phyloP scores from a whole-genome alignment of 2,113 vertebrate genomes.

The Dicerorhinus sumatrensis region DNA sequence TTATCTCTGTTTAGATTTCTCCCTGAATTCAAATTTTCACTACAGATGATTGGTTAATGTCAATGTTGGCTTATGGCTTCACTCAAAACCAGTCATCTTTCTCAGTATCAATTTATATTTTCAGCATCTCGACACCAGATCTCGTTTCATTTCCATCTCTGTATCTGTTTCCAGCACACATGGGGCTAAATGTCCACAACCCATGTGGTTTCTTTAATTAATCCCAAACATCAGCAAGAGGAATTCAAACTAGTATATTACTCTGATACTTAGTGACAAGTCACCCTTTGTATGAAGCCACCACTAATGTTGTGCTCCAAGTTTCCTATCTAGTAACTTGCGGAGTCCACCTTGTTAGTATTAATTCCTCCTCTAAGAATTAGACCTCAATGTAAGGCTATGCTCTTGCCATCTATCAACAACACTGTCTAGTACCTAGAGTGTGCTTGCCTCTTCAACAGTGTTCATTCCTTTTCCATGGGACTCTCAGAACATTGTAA shows the following conservation, averaged over 20 bases:
- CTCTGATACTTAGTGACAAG: not conserved
- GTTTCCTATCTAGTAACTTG: not conserved
- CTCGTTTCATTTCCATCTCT: not conserved
- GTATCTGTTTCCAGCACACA: not conserved
- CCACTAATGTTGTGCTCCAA: not conserved
- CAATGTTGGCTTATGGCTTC: not conserved
- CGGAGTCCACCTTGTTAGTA: not conserved
- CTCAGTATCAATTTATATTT: not conserved
- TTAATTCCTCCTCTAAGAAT: not conserved
- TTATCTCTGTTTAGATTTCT: not conserved
- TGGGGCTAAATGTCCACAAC: not conserved
- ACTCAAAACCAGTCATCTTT: not conserved
- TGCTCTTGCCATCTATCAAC: not conserved
- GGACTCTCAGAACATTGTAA: not conserved
- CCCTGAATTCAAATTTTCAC: not conserved
- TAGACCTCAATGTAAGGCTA: not conserved
- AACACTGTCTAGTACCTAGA: not conserved
- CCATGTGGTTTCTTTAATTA: not conserved
- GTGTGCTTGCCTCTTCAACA: not conserved
- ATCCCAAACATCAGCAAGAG: not conserved
- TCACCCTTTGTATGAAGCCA: not conserved
- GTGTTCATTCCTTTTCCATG: not conserved
- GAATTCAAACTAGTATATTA: not conserved
- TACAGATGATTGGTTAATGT: not conserved
- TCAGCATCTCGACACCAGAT: not conserved